Percentiles rank a stretch among this genome's conserved stretches.
Evolutionary conservation across 2,888 invertebrate genomes (phyloP).

Genomic region (Pristionchus fissidentatus): DNA sequence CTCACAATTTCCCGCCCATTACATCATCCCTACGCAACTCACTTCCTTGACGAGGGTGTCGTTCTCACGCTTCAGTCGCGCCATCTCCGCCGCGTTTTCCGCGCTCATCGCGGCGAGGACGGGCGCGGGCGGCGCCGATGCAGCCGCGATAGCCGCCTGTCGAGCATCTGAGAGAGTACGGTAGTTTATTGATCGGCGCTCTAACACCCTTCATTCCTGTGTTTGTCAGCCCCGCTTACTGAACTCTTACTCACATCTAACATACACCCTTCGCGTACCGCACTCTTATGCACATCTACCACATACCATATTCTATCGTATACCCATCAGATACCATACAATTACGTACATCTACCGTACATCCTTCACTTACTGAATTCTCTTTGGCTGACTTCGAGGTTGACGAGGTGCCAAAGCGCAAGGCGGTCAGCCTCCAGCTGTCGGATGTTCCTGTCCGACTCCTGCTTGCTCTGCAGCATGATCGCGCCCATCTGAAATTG

Average conservation of each 20-base stretch:
- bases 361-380: not conserved
- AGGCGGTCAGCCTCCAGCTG: not conserved
- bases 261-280: too few species aligned
- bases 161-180: not conserved
- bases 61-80: constrained; percentile 24
- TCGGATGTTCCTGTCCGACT: not conserved
- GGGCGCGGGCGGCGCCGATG: constrained; percentile 11
- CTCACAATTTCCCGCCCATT: too few species aligned
- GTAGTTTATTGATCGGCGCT: not conserved
- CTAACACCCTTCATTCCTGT: not conserved
- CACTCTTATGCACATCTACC: too few species aligned
- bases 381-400: not conserved
- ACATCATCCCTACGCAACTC: too few species aligned
- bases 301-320: not conserved
- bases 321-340: not conserved
- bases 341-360: too few species aligned
- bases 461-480: not conserved
- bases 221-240: too few species aligned
- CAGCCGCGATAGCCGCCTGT: not conserved
- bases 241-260: too few species aligned
- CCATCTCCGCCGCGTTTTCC: constrained; percentile 8
- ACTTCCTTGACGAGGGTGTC: constrained; percentile 20
- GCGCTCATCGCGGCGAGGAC: constrained; percentile 10
- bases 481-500: constrained; percentile 13
- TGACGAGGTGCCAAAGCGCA: too few species aligned